Evolutionary conservation across 2,113 vertebrate genomes (phyloP).

Genomic region (Aspiorhynchus laticeps): DNA sequence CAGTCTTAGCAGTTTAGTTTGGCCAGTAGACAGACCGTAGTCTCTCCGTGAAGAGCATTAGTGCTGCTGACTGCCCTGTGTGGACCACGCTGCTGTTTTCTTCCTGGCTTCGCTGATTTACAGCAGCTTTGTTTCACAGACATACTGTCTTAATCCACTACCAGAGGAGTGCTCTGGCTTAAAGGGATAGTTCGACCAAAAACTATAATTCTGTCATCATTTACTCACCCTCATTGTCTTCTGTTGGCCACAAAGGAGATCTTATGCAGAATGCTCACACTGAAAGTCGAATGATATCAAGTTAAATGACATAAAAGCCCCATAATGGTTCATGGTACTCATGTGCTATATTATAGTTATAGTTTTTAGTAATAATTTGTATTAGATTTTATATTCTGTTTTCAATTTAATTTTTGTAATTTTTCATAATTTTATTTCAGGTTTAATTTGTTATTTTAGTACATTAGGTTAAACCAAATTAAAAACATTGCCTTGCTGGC

Average conservation of each 20-base stretch:
- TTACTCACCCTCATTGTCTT: not conserved
- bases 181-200: constrained; percentile 61
- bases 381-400: not conserved
- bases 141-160: constrained; percentile 69
- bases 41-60: constrained; percentile 38
- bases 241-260: not conserved
- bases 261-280: not conserved
- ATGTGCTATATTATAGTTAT: no score
- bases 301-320: not conserved
- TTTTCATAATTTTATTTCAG: not conserved
- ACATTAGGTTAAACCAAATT: no score
- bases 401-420: not conserved
- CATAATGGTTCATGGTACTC: not conserved
- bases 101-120: constrained; percentile 60
- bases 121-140: constrained; percentile 57
- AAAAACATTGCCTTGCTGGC: no score
- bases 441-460: no score
- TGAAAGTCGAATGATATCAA: not conserved
- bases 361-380: no score
- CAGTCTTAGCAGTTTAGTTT: constrained; percentile 53
- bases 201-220: not conserved
- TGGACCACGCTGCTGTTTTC: not conserved
- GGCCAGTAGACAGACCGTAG: constrained; percentile 33
- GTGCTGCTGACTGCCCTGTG: not conserved
- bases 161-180: constrained; percentile 71